Percentiles rank a stretch among this genome's conserved stretches.
Evolutionary conservation across 2,113 vertebrate genomes (phyloP).

Genomic region (Bos javanicus): DNA sequence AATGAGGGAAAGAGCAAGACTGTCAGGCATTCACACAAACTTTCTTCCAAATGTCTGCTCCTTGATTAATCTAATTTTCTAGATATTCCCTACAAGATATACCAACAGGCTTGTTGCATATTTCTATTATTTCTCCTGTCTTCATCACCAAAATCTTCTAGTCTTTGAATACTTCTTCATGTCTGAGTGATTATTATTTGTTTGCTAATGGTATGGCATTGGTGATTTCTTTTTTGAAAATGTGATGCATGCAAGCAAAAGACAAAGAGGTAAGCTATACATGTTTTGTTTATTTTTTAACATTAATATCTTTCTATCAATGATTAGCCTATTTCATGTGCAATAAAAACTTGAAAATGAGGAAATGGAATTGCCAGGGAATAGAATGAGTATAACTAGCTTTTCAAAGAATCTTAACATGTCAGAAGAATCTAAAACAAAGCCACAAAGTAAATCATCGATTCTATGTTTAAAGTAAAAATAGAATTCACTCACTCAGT

Average conservation of each 20-base stretch:
- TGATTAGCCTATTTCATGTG: background rate
- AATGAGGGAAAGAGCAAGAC: constrained; percentile 99
- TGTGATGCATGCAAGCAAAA: constrained; percentile 49
- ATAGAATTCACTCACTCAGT: constrained; percentile 37
- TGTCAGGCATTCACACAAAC: constrained; percentile 99
- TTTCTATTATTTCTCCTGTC: constrained; percentile 99
- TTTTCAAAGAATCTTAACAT: background rate
- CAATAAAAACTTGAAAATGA: constrained; percentile 4
- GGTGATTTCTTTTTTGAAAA: constrained; percentile 80
- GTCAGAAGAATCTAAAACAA: constrained; percentile 30
- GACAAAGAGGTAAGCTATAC: constrained; percentile 68
- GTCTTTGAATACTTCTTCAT: constrained; percentile 82
- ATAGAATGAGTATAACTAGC: background rate
- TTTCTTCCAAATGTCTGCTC: constrained; percentile 99
- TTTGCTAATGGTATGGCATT: constrained; percentile 85
- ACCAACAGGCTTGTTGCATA: constrained; percentile 96
- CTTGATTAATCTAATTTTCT: constrained; percentile 99
- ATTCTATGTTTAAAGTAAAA: constrained; percentile 60
- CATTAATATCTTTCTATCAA: background rate
- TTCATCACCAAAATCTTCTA: constrained; percentile 89
- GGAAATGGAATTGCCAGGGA: background rate
- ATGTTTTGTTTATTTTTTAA: constrained; percentile 27
- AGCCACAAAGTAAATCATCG: background rate
- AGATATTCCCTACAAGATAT: constrained; percentile 98
- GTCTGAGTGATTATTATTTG: constrained; percentile 87